These are phyloP conservation scores for Coreius guichenoti DNA, from an alignment of 2,797 vertebrate species.

Conservation along the genomic window DNA sequence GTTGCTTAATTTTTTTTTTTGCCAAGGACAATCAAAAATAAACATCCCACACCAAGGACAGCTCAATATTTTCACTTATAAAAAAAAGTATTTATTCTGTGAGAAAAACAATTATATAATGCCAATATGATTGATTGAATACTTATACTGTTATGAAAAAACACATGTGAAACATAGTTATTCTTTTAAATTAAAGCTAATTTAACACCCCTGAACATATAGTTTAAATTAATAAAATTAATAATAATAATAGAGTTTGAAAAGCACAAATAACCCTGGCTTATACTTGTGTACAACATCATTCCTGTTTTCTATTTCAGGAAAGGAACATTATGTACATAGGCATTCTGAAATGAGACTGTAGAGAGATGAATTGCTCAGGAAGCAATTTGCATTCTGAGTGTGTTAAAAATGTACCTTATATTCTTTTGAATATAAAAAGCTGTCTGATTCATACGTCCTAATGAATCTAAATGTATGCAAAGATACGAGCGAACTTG, in stretches of 20 bases:
- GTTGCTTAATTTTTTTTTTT: neutral
- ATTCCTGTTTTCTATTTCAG: constrained; percentile 2
- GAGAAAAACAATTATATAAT: neutral
- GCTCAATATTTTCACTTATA: neutral
- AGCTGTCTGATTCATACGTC: constrained; percentile 67
- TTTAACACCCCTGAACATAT: no score
- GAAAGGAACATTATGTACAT: constrained; percentile 4
- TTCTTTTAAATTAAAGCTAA: no score
- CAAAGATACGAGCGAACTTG: constrained; percentile 66
- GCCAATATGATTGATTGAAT: neutral
- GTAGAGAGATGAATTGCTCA: constrained; percentile 5
- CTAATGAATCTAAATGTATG: constrained; percentile 79
- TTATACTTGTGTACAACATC: neutral
- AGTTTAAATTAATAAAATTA: no score
- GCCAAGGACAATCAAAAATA: neutral
- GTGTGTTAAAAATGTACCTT: constrained; percentile 66
- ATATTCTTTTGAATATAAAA: constrained; percentile 75
- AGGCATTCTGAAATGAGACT: constrained; percentile 2
- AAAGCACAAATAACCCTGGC: neutral
- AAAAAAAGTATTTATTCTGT: neutral
- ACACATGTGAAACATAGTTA: no score
- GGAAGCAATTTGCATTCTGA: constrained; percentile 57
- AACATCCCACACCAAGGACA: neutral
- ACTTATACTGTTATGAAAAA: no score
- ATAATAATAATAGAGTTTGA: neutral